Evolutionary conservation across 2,888 invertebrate species (phyloP), one percentile per base, ranked within the genome.

Genomic region (Scelioninae gen. 1): DNA sequence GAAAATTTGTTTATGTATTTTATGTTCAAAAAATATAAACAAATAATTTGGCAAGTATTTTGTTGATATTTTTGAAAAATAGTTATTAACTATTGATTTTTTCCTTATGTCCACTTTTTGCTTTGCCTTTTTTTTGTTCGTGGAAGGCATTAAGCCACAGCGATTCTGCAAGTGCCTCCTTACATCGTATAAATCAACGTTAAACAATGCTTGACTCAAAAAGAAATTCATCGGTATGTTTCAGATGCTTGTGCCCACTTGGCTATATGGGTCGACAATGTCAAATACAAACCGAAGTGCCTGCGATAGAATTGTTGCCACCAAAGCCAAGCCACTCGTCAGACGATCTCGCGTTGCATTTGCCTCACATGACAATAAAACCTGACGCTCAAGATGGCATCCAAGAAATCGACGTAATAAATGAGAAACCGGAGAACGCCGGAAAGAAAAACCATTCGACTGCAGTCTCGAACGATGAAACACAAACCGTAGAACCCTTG

Each of bases 181-280:
- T 47, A 53, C 34, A 63, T 23, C 55, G 43, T 43, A 62, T 63
- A 63, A 74, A 74, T 63, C 63, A 74, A 15, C 47, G 66, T 76
- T 58, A 68, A 68, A 77, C 68, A 77, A 77, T 77, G 56, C 75
- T n/a, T n/a, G n/a, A 53, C 71, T 72, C 63, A 60, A 77, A 62
- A 60, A 55, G 77, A 62, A 63, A 78, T 78, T 71, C 71, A 76
- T 76, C 53, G 66, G 49, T 76, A n/a, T 40, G 11, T 83, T 76
- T 23, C 93, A 95, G 95, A 77, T 97, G 97, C 90, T 93, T 95
- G 69, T 97, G 97, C 89, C 94, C 95, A 0, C 93, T 95, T 34
- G 96, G 96, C 43, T 95, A 95, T 88, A 94, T 94, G 75, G 97
- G 97, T n/a, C 94, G 94, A 79, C 94, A 95, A 84, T 97, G 97